These are phyloP conservation scores for Salminus brasiliensis DNA, from an alignment of 2,113 vertebrate genomes.

Conservation along the genomic window DNA sequence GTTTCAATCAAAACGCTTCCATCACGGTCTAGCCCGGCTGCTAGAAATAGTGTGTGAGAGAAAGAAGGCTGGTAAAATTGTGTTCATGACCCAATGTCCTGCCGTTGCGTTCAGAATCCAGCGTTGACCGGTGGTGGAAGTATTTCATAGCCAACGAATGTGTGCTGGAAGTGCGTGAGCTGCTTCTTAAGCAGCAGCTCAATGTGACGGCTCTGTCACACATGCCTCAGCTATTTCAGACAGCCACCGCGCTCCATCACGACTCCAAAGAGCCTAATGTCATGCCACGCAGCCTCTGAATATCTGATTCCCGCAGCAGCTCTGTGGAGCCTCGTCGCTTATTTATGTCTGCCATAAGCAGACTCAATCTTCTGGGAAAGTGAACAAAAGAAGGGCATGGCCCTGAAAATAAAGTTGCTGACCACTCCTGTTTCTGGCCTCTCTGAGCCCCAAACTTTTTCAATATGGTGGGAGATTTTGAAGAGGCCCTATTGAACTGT, in stretches of 20 bases:
- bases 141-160: conserved; percentile 23
- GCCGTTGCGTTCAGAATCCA: neutral
- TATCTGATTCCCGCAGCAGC: conserved; percentile 46
- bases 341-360: conserved; percentile 37
- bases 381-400: conserved; percentile 29
- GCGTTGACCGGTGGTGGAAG: neutral
- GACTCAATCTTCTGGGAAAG: conserved; percentile 24
- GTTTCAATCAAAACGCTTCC: conserved; percentile 30
- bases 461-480: conserved; percentile 34
- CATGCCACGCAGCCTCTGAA: conserved; percentile 39
- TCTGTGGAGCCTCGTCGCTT: neutral
- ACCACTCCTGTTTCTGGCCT: conserved; percentile 17
- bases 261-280: conserved; percentile 43
- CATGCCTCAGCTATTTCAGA: conserved; percentile 44
- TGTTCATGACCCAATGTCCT: conserved; percentile 2
- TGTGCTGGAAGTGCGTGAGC: conserved; percentile 23
- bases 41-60: neutral
- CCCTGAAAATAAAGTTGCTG: conserved; percentile 41
- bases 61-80: conserved; percentile 9
- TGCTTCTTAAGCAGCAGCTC: conserved; percentile 36
- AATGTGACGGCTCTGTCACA: conserved; percentile 39
- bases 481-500: conserved; percentile 39
- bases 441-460: conserved; percentile 36
- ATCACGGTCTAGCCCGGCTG: neutral
- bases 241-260: conserved; percentile 38